Evolutionary conservation across 1,140 invertebrate species (phyloP), one percentile per base, ranked within the genome.

Genomic region (Diabrotica virgifera): DNA sequence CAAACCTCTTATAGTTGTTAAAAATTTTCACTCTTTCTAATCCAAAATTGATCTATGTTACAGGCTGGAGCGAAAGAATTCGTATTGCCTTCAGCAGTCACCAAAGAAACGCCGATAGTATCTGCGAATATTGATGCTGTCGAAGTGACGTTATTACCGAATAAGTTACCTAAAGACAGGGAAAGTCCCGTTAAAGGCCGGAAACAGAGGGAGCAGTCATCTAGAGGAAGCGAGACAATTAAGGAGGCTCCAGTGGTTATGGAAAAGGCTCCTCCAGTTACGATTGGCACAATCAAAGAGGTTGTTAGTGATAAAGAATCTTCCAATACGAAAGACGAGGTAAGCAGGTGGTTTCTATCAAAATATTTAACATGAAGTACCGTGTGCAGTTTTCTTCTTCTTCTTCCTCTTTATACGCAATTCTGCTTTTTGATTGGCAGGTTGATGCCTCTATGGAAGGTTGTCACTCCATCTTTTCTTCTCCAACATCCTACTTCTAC

Each of bases 61-160:
- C 61, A 78, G 77, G 69, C 67, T 46, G 65, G 71, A 51, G 72
- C 71, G 13, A 78, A 77, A 64, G 77, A 79, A 70, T 79, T 79
- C 59, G 66, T 77, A 37, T 65, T 68, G 40, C 56, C 63, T 40
- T 57, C 65, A 59, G 60, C 64, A 59, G 64, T 67, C 67, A 63
- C 65, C 68, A 77, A 76, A 72, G 76, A 77, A 63, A 70, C 74
- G 2, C 78, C 78, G 8, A 75, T 79, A 54, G 78, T 79, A 11
- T 79, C 78, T 51, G 78, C 78, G 5, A 76, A 72, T 53, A 70
- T 70, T 37, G 75, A 77, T 55, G 66, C 73, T 4, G 75, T 62
- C 7, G 78, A 79, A 70, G 73, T 78, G 5, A 77, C 72, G 51
- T 69, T 79, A 63, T 69, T 79, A 63, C 58, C 69, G 6, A 76